These are phyloP conservation scores for Siniperca chuatsi DNA, from an alignment of 2,113 vertebrate genomes.

Conservation along the genomic window DNA sequence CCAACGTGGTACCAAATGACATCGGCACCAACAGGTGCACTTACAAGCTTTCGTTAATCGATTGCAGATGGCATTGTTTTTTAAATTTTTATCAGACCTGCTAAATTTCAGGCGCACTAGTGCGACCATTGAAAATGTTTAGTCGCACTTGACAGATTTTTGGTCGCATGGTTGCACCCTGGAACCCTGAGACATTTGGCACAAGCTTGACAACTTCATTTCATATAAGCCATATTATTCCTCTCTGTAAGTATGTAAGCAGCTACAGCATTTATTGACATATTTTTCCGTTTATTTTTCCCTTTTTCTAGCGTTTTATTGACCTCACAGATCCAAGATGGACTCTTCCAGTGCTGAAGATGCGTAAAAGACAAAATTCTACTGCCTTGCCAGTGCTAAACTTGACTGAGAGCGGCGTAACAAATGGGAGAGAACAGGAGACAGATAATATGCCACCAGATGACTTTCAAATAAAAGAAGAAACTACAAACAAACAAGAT, in stretches of 20 bases:
- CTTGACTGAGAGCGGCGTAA: conserved; percentile 47
- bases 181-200: too few species aligned
- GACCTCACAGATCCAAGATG: conserved; percentile 68
- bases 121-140: too few species aligned
- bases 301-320: conserved; percentile 61
- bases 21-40: too few species aligned
- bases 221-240: not conserved
- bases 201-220: too few species aligned
- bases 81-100: too few species aligned
- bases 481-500: not conserved
- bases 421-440: not conserved
- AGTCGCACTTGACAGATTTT: too few species aligned
- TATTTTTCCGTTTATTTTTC: conserved; percentile 3
- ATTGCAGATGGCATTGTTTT: too few species aligned
- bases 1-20: too few species aligned
- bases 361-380: conserved; percentile 26
- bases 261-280: not conserved
- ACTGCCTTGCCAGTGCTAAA: conserved; percentile 49
- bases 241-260: not conserved
- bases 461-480: not conserved
- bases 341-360: conserved; percentile 43
- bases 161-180: too few species aligned
- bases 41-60: too few species aligned
- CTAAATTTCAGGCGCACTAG: too few species aligned
- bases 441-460: not conserved